Evolutionary conservation across 2,797 vertebrate species (phyloP).

Genomic region (Cirrhinus mrigala): DNA sequence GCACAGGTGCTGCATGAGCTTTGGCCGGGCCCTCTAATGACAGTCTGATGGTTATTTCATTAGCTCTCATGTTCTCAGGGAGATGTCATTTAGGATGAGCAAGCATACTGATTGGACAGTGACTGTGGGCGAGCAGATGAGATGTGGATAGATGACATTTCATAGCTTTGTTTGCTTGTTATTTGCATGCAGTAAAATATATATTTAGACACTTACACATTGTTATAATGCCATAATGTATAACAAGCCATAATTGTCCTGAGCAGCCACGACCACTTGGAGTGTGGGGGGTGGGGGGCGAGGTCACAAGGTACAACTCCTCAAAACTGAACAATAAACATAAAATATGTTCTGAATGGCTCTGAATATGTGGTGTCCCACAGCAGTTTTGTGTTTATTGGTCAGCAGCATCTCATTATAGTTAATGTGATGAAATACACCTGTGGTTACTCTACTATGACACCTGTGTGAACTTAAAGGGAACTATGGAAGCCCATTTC

Average conservation of each 20-base stretch:
- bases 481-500: neutral
- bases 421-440: neutral
- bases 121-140: conserved; percentile 69
- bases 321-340: neutral
- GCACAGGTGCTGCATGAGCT: conserved; percentile 73
- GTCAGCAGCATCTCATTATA: neutral
- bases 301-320: neutral
- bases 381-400: neutral
- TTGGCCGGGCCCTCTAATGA: conserved; percentile 75
- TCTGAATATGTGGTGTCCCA: no score
- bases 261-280: neutral
- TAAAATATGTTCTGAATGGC: neutral
- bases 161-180: conserved; percentile 23
- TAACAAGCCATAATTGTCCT: neutral
- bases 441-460: neutral
- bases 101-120: conserved; percentile 75
- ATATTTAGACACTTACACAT: neutral
- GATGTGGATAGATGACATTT: conserved; percentile 73
- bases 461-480: neutral
- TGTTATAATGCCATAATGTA: neutral
- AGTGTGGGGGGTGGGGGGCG: neutral
- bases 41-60: conserved; percentile 84
- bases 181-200: neutral
- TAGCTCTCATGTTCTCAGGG: conserved; percentile 83
- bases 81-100: conserved; percentile 80